These are phyloP conservation scores for Helogale parvula DNA, from an alignment of 2,113 vertebrate genomes.

Conservation along the genomic window DNA sequence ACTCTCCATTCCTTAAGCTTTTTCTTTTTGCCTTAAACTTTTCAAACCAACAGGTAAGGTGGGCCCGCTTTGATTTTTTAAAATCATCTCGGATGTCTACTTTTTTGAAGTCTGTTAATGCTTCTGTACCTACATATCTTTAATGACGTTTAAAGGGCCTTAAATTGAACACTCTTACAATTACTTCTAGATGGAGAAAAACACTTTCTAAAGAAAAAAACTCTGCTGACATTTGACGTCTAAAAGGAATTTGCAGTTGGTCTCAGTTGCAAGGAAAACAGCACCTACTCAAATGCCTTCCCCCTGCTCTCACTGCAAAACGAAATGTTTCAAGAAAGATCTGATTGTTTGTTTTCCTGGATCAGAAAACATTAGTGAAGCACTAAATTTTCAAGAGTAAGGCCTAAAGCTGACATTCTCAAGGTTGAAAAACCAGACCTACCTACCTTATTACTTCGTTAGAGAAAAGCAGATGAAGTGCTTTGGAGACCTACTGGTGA, in stretches of 20 bases:
- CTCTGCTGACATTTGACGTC: slow-evolving; percentile 68
- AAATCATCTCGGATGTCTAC: background rate
- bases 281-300: slow-evolving; percentile 72
- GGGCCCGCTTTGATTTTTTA: background rate
- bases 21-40: background rate
- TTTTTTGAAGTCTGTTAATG: background rate
- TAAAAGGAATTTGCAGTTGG: slow-evolving; percentile 74
- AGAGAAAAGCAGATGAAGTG: background rate
- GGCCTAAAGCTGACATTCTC: background rate
- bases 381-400: slow-evolving; percentile 47
- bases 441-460: background rate
- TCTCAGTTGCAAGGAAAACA: background rate
- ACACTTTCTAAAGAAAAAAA: slow-evolving; percentile 31
- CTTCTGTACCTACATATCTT: background rate
- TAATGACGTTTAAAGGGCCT: background rate
- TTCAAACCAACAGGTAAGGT: background rate
- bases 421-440: background rate
- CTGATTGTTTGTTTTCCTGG: slow-evolving; percentile 49
- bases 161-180: background rate
- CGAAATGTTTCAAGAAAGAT: slow-evolving; percentile 53
- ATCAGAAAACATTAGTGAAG: slow-evolving; percentile 31
- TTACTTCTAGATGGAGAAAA: slow-evolving; percentile 41
- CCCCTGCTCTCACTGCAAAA: slow-evolving; percentile 28
- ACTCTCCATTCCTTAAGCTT: background rate
- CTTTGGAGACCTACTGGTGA: background rate